phyloP scores from a whole-genome alignment of 1,140 invertebrate genomes.

The Leptopilina clavipes region DNA sequence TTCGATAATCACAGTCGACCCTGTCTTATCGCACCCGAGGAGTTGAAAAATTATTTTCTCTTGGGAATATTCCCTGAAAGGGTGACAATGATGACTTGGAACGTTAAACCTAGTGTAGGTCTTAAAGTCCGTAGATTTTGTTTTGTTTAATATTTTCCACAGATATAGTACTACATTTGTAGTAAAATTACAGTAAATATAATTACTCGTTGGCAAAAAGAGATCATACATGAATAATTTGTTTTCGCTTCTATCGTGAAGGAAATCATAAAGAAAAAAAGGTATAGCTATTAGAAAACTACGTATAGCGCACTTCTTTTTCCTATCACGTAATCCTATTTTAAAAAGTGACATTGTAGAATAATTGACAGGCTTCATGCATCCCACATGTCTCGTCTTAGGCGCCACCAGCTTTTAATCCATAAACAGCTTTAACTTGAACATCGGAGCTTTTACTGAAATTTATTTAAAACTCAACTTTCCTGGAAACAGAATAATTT shows the following conservation, averaged over 20 bases:
- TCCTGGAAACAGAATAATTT: not conserved
- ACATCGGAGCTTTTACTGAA: not conserved
- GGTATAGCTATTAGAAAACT: not conserved
- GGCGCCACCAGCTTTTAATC: slow-evolving; percentile 15
- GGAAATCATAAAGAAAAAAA: not conserved
- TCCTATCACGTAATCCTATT: slow-evolving; percentile 21
- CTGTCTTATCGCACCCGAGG: not conserved
- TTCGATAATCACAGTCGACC: slow-evolving; percentile 55
- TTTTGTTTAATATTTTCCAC: too few species aligned
- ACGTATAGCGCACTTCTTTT: not conserved
- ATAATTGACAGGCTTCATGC: slow-evolving; percentile 23
- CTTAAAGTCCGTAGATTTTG: too few species aligned
- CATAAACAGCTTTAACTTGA: slow-evolving; percentile 6
- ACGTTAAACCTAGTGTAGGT: too few species aligned
- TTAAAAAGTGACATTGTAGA: slow-evolving; percentile 24
- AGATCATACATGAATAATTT: too few species aligned
- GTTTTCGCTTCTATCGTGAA: not conserved
- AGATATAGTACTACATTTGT: too few species aligned
- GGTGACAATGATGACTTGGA: too few species aligned
- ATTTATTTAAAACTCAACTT: not conserved
- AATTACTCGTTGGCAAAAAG: too few species aligned
- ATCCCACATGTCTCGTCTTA: slow-evolving; percentile 11
- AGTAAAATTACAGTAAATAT: too few species aligned
- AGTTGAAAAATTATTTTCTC: too few species aligned
- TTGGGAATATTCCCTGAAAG: too few species aligned